These are phyloP conservation scores for Tetramorium bicarinatum DNA, from an alignment of 2,888 invertebrate genomes.

Conservation along the genomic window DNA sequence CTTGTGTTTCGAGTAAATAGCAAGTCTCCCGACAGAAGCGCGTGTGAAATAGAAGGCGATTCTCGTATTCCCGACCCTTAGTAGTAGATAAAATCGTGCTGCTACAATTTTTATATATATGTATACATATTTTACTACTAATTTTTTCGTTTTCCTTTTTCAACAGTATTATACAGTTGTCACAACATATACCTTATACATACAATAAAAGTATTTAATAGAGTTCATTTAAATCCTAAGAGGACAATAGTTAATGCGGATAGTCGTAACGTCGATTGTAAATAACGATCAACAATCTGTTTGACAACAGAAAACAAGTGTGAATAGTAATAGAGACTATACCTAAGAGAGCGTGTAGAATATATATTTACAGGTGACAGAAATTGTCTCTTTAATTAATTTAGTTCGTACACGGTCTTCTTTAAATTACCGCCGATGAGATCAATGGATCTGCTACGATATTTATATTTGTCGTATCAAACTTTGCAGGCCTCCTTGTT, in stretches of 20 bases:
- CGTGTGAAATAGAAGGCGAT: slow-evolving; percentile 15
- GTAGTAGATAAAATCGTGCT: slow-evolving; percentile 21
- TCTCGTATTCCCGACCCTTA: not conserved
- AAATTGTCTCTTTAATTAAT: slow-evolving; percentile 33
- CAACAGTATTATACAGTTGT: slow-evolving; percentile 75
- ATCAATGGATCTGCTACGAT: slow-evolving; percentile 14
- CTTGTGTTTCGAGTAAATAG: not conserved
- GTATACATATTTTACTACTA: slow-evolving; percentile 45
- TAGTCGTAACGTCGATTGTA: slow-evolving; percentile 48
- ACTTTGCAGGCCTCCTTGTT: slow-evolving; percentile 34
- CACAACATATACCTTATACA: slow-evolving; percentile 62
- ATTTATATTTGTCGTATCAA: slow-evolving; percentile 1
- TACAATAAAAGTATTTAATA: slow-evolving; percentile 71
- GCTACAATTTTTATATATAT: slow-evolving; percentile 19
- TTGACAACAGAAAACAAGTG: slow-evolving; percentile 66
- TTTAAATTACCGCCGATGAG: slow-evolving; percentile 22
- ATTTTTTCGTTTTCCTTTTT: slow-evolving; percentile 45
- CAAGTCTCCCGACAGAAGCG: not conserved
- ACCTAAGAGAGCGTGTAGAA: slow-evolving; percentile 47
- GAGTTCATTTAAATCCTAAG: slow-evolving; percentile 62
- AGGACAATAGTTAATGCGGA: slow-evolving; percentile 55
- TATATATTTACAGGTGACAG: slow-evolving; percentile 71
- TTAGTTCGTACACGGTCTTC: slow-evolving; percentile 7
- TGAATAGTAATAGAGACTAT: slow-evolving; percentile 56
- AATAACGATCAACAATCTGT: slow-evolving; percentile 70